Evolutionary conservation across 2,888 invertebrate genomes (phyloP).

Genomic region (Rotaria socialis): DNA sequence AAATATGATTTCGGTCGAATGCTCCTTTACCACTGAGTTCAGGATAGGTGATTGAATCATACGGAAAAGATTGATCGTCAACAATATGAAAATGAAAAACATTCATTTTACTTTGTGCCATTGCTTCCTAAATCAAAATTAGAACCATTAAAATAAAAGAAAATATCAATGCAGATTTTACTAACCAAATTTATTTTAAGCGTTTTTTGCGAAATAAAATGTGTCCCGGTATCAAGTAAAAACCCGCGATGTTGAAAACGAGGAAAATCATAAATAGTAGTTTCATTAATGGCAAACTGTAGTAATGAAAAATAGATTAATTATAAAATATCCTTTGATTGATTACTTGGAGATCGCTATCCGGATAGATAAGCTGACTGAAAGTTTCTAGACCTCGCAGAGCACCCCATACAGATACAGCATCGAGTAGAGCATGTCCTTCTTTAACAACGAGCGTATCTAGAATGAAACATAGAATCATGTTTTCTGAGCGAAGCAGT

Average conservation of each 20-base stretch:
- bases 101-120: conserved; percentile 83
- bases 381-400: conserved; percentile 61
- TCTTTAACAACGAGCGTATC: conserved; percentile 28
- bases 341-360: not conserved
- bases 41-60: conserved; percentile 62
- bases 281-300: conserved; percentile 51
- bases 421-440: conserved; percentile 48
- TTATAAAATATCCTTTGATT: no score
- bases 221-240: conserved; percentile 56
- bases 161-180: no score
- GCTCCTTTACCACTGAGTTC: conserved; percentile 57
- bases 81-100: conserved; percentile 80
- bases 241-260: conserved; percentile 57
- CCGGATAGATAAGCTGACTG: conserved; percentile 62
- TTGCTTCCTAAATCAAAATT: conserved; percentile 66
- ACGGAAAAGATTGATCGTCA: conserved; percentile 88
- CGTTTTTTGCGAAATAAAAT: conserved; percentile 52
- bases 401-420: conserved; percentile 62
- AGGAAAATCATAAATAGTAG: conserved; percentile 54
- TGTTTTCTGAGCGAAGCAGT: no score
- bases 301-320: no score
- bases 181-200: conserved; percentile 54
- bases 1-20: conserved; percentile 51
- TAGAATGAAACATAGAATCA: not conserved
- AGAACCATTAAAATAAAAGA: no score